Evolutionary conservation across 2,113 vertebrate genomes (phyloP).

Genomic region (Rhodinocichla rosea): DNA sequence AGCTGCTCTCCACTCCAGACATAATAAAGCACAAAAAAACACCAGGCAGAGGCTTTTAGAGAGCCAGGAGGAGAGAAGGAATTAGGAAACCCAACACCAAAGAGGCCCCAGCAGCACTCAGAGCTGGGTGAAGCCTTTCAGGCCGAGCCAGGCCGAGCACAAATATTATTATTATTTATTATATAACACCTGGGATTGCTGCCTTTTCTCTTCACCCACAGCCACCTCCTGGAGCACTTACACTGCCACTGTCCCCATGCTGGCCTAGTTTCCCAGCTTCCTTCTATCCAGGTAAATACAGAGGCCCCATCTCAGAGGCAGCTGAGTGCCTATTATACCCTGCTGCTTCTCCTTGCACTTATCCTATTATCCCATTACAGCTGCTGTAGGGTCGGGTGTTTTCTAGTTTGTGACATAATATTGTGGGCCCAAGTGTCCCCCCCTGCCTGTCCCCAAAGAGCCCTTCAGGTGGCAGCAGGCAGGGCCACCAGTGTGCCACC

Average conservation of each 20-base stretch:
- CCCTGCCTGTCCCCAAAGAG: neutral
- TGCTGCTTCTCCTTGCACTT: conserved; percentile 44
- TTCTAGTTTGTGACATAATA: conserved; percentile 63
- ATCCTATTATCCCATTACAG: conserved; percentile 64
- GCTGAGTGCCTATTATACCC: conserved; percentile 53
- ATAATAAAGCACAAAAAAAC: neutral
- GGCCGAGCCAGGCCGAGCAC: neutral
- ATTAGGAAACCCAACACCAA: neutral
- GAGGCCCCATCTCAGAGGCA: conserved; percentile 30
- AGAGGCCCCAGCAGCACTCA: neutral
- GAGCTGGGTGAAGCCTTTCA: neutral
- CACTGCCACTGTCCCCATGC: conserved; percentile 7
- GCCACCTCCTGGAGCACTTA: conserved; percentile 2
- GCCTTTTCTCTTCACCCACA: conserved; percentile 30
- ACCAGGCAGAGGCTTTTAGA: neutral
- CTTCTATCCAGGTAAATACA: neutral
- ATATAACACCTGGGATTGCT: neutral
- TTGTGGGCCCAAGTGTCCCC: neutral
- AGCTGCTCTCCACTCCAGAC: neutral
- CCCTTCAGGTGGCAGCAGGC: conserved; percentile 33
- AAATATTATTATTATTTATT: conserved; percentile 46
- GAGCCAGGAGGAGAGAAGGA: neutral
- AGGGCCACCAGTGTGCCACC: neutral
- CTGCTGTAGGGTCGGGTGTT: conserved; percentile 21
- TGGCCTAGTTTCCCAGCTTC: conserved; percentile 35